Conservation (phyloP, 2,888 invertebrate genomes). For the Cylloceria caligata region DNA sequence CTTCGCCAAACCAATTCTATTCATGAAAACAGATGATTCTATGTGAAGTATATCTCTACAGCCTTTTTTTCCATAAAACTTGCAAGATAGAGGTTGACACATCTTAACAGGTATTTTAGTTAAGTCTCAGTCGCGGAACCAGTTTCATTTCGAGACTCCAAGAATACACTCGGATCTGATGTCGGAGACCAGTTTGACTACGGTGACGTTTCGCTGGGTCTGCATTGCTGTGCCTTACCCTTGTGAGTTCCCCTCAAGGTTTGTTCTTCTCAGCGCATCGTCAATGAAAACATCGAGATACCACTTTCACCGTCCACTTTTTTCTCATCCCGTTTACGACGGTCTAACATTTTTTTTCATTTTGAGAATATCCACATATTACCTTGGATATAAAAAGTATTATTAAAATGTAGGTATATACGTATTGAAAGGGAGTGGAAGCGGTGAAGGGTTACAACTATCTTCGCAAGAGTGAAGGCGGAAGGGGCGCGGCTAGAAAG, state of each 20-base stretch:
- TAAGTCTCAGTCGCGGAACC: constrained; percentile 50
- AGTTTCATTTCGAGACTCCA: constrained; percentile 59
- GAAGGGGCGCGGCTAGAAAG: constrained; percentile 35
- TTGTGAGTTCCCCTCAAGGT: constrained; percentile 15
- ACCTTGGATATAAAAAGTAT: background rate
- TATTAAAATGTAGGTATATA: background rate
- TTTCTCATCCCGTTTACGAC: background rate
- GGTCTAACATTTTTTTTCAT: background rate
- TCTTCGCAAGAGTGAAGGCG: background rate
- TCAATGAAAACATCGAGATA: constrained; percentile 26
- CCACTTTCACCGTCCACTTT: constrained; percentile 32
- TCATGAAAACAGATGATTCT: constrained; percentile 26
- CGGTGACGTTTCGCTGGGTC: constrained; percentile 35
- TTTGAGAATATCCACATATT: background rate
- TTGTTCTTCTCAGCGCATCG: constrained; percentile 21
- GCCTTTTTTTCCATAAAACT: constrained; percentile 28
- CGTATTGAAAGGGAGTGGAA: background rate
- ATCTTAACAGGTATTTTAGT: constrained; percentile 55
- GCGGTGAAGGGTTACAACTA: background rate
- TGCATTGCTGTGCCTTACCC: constrained; percentile 36
- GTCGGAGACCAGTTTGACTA: constrained; percentile 57
- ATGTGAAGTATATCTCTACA: constrained; percentile 29
- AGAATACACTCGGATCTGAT: constrained; percentile 47
- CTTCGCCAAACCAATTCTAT: constrained; percentile 20
- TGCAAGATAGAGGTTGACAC: constrained; percentile 38